phyloP scores from a whole-genome alignment of 2,888 invertebrate genomes.

The Argyra leucocephala region DNA sequence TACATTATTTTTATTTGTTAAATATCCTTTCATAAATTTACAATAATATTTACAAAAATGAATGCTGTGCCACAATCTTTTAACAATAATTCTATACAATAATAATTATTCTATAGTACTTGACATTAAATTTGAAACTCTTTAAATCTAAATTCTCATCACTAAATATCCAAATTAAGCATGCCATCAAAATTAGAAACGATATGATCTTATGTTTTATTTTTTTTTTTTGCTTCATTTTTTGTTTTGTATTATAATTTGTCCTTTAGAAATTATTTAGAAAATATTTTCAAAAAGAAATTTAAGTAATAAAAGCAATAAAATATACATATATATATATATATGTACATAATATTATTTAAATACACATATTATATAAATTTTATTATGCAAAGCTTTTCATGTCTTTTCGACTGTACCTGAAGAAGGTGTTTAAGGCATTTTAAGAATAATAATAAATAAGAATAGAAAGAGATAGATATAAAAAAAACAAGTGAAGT shows the following conservation, averaged over 20 bases:
- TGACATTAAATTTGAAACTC: too few relatives aligned
- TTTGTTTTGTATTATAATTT: neutral
- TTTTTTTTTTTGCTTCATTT: neutral
- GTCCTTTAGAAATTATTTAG: neutral
- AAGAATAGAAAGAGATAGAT: neutral
- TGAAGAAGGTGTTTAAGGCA: conserved; percentile 1
- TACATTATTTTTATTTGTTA: too few relatives aligned
- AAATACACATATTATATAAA: neutral
- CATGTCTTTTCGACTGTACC: neutral
- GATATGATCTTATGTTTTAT: neutral
- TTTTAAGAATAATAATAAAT: neutral
- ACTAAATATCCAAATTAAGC: neutral
- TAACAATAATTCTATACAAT: too few relatives aligned
- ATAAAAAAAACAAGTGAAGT: neutral
- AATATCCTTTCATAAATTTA: too few relatives aligned
- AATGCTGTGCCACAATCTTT: too few relatives aligned
- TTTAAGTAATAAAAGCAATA: neutral
- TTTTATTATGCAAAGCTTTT: neutral
- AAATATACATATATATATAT: neutral
- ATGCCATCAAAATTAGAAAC: neutral
- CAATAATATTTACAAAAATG: too few relatives aligned
- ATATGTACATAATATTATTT: neutral
- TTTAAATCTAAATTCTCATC: neutral
- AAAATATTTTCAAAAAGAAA: neutral
- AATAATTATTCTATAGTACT: too few relatives aligned